Conservation (phyloP, 1,140 invertebrate species). For the Brachionus koreanus region DNA sequence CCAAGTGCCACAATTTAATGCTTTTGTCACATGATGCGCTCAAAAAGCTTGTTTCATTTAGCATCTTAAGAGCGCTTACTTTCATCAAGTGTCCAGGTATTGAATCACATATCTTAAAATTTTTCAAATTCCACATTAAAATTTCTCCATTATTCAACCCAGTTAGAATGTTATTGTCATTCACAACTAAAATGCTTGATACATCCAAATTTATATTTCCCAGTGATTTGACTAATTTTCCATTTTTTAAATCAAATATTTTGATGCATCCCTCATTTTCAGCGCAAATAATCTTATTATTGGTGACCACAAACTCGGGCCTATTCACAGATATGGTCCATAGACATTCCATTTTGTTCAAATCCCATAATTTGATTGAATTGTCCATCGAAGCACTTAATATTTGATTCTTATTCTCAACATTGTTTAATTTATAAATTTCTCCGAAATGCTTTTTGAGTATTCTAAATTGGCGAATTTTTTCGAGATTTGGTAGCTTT, state of each 20-base stretch:
- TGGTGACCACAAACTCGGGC: neutral
- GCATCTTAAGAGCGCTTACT: neutral
- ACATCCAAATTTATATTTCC: neutral
- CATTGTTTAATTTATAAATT: neutral
- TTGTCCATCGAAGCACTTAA: neutral
- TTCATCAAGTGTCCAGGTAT: neutral
- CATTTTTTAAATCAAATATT: neutral
- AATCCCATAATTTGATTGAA: constrained; percentile 11
- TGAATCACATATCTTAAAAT: neutral
- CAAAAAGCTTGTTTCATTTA: neutral
- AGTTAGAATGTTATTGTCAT: neutral
- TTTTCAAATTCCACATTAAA: neutral
- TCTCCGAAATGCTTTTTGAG: neutral
- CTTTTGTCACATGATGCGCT: neutral
- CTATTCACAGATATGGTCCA: neutral
- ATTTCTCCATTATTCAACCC: neutral
- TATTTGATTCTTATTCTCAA: neutral
- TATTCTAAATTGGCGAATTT: neutral
- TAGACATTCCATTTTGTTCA: neutral
- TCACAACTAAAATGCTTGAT: neutral
- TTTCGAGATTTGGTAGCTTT: neutral
- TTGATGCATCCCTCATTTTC: neutral
- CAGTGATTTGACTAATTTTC: neutral
- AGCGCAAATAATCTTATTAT: neutral
- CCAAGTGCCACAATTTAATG: neutral